Conservation (phyloP, 2,797 vertebrate species). For the Sebastes paucispinis region DNA sequence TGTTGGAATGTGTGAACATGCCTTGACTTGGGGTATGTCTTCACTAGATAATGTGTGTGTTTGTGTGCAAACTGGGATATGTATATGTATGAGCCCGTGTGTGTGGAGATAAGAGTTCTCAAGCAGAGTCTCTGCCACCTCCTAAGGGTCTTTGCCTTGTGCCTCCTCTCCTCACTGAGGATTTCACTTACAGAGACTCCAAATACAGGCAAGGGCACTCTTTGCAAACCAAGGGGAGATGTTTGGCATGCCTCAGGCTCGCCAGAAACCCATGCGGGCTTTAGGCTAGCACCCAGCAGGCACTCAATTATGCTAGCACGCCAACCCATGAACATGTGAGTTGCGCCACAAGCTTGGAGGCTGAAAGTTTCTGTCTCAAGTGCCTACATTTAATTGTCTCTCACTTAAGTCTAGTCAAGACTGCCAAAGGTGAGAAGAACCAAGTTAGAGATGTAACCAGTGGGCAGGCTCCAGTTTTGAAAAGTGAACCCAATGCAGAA, state of each 20-base stretch:
- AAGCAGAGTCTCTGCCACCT: constrained; percentile 44
- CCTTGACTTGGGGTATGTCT: constrained; percentile 11
- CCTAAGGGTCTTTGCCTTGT: constrained; percentile 34
- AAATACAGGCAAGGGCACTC: constrained; percentile 49
- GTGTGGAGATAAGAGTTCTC: constrained; percentile 50
- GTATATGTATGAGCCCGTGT: constrained; percentile 34
- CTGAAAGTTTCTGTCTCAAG: constrained; percentile 26
- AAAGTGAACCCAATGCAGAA: too few relatives aligned
- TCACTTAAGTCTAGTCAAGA: background rate
- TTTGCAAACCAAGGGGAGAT: constrained; percentile 40
- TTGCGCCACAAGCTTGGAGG: constrained; percentile 16
- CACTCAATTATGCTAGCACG: constrained; percentile 36
- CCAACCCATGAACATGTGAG: constrained; percentile 18
- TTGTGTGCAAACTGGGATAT: constrained; percentile 26
- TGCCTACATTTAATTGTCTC: constrained; percentile 19
- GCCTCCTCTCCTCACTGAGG: constrained; percentile 5
- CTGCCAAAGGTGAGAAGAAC: constrained; percentile 26
- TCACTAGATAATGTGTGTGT: constrained; percentile 30
- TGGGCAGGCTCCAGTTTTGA: too few relatives aligned
- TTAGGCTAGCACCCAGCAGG: constrained; percentile 49
- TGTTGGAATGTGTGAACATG: constrained; percentile 14
- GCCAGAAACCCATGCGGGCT: constrained; percentile 43
- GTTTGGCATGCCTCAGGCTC: constrained; percentile 35
- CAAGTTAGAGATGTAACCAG: background rate
- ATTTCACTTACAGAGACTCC: constrained; percentile 23